Evolutionary conservation across 1,140 invertebrate species (phyloP), one percentile per base, ranked within the genome.

Genomic region (Drosophila ercepeae): DNA sequence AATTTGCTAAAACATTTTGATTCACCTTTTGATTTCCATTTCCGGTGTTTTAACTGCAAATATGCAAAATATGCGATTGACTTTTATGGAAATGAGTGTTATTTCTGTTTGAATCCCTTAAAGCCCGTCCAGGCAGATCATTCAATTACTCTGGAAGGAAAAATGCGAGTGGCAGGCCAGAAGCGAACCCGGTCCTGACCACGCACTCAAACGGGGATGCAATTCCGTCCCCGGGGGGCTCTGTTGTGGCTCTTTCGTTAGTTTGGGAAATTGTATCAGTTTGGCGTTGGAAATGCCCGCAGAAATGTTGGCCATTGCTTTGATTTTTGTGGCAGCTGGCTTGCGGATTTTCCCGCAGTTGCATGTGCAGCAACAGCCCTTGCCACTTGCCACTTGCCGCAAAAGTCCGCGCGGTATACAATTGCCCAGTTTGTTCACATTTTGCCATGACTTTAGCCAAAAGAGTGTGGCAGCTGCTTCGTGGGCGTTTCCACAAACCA

Each of bases 401-500:
- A 7, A 21, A 36, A 64, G 8, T 39, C 14, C 13, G 13, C 5
- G 2, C 36, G 36, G 4, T 39, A 46, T 36, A 11, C 53, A 41
- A 39, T 29, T 39, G 42, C 29, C 16, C 60, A 44, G 82, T 81
- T 86, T 81, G 78, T 82, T 78, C 75, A 82, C 82, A 78, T 89
- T 78, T 86, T 64, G 78, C 65, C 65, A 57, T 77, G 77, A 78
- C 74, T 77, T 70, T 39, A 13, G 16, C 39, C 36, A 16, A 39
- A 39, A 42, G 36, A 39, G 39, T 42, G 57, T 29, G 36, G 36
- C 36, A 16, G 36, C 36, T 16, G 36, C 6, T 36, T 58, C 32
- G 81, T 79, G 81, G 76, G 81, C 68, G 76, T 45, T 64, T 49
- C 42, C 60, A 46, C 81, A 81, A 86, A 82, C 81, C 82, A 64